These are phyloP conservation scores for Ptychochromis oligacanthus DNA, from an alignment of 2,113 vertebrate genomes.

Conservation along the genomic window DNA sequence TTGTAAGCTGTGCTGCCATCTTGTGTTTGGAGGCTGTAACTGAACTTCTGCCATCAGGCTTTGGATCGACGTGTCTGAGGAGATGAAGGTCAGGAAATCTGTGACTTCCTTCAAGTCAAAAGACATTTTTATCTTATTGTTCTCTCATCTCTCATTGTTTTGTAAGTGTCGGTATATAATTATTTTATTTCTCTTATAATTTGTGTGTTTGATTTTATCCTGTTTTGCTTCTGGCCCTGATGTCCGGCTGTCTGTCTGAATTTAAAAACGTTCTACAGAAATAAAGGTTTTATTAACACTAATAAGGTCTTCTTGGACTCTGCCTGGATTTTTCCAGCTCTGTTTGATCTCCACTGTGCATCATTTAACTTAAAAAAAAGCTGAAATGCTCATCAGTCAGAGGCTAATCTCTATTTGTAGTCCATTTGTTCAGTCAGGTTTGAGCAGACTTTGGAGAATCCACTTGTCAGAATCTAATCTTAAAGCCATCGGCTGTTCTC, in stretches of 20 bases:
- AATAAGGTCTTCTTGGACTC: too few species aligned
- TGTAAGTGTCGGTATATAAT: not conserved
- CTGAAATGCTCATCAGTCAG: too few species aligned
- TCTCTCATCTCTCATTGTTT: not conserved
- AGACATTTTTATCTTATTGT: not conserved
- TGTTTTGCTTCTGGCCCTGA: not conserved
- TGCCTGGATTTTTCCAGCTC: too few species aligned
- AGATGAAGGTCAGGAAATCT: not conserved
- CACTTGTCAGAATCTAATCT: too few species aligned
- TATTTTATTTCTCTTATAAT: accelerated
- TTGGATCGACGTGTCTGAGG: not conserved
- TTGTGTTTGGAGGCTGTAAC: not conserved
- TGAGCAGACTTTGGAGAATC: too few species aligned
- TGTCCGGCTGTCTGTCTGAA: not conserved
- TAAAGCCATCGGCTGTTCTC: too few species aligned
- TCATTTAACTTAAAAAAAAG: too few species aligned
- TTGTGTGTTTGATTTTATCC: not conserved
- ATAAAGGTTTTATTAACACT: not conserved
- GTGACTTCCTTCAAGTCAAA: too few species aligned
- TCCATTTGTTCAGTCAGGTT: too few species aligned
- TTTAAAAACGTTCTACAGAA: not conserved
- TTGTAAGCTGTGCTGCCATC: not conserved
- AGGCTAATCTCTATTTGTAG: too few species aligned
- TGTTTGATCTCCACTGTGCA: too few species aligned
- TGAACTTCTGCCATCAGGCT: not conserved